Evolutionary conservation across 2,113 vertebrate species (phyloP), one percentile per base, ranked within the genome.

Genomic region (Candoia aspera): DNA sequence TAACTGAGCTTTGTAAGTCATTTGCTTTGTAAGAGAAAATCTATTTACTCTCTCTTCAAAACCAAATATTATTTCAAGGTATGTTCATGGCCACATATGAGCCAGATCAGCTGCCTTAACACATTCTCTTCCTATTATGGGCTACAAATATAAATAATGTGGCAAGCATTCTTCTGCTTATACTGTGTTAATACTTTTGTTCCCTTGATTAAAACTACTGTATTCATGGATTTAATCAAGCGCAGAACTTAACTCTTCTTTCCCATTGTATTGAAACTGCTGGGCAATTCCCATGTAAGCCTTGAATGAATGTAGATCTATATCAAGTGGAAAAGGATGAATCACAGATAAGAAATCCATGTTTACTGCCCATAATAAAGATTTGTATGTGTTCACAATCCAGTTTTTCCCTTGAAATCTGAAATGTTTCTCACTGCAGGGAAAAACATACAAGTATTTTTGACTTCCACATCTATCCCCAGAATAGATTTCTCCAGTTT

Each of bases 81-180:
- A 46, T 91, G n/a, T 85, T 91, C 91, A 94, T 86, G 23, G 42
- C 93, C 91, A 79, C 91, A 92, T 90, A 90, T 85, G 92, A 90
- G 91, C 93, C 92, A 88, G 59, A 24, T 83, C 83, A n/a, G 53
- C 93, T 92, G 73, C 89, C 33, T 62, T 93, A 92, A 83, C 91
- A 58, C 90, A 91, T 92, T 89, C 46, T 87, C 84, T 68, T 92
- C 89, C 49, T 62, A 94, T 91, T 88, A 94, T 84, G 58, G 60
- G 23, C 64, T 59, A n/a, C 57, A 92, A 94, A 37, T 79, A 90
- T 91, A 94, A 92, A 91, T 54, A 84, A 87, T 49, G 8, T 46
- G 26, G 84, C 53, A 87, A 73, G 54, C 37, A 79, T 58, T 59
- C 53, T 86, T 90, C 62, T 89, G 79, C 37, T 59, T 79, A n/a